These are phyloP conservation scores for Epinephelus malabaricus DNA, from an alignment of 2,797 vertebrate genomes.

Conservation along the genomic window DNA sequence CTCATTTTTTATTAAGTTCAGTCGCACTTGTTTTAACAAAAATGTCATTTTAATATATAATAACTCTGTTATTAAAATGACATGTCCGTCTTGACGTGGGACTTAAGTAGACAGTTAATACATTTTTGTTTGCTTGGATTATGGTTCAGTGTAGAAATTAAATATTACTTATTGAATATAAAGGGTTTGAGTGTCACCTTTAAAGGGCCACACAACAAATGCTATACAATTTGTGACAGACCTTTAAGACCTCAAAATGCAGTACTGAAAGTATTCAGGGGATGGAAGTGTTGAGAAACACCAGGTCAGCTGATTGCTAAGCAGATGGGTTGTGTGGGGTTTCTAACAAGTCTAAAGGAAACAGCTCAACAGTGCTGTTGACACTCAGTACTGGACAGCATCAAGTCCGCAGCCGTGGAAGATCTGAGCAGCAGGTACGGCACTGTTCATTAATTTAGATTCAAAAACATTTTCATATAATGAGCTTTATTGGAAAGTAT, in stretches of 20 bases:
- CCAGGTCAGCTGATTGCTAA: conserved; percentile 61
- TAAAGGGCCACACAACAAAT: neutral
- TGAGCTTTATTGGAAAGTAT: neutral
- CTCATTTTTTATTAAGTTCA: too few relatives aligned
- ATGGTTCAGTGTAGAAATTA: conserved; percentile 70
- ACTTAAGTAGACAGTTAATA: too few relatives aligned
- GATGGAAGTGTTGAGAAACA: conserved; percentile 68
- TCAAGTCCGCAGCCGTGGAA: conserved; percentile 27
- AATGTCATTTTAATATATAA: too few relatives aligned
- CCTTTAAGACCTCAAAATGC: conserved; percentile 52
- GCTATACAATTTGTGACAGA: neutral
- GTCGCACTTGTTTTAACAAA: too few relatives aligned
- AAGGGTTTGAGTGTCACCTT: conserved; percentile 50
- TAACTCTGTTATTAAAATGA: too few relatives aligned
- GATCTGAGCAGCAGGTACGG: conserved; percentile 48
- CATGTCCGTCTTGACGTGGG: too few relatives aligned
- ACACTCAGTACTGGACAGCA: conserved; percentile 34
- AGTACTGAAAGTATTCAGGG: conserved; percentile 71
- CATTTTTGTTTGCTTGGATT: conserved; percentile 29
- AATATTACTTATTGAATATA: conserved; percentile 66
- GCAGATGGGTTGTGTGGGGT: neutral
- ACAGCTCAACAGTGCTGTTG: neutral
- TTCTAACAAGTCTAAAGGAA: conserved; percentile 23
- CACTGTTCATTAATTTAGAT: neutral
- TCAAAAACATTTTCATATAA: neutral